Evolutionary conservation across 2,888 invertebrate species (phyloP), one percentile per base, ranked within the genome.

Genomic region (Papilio demoleus): DNA sequence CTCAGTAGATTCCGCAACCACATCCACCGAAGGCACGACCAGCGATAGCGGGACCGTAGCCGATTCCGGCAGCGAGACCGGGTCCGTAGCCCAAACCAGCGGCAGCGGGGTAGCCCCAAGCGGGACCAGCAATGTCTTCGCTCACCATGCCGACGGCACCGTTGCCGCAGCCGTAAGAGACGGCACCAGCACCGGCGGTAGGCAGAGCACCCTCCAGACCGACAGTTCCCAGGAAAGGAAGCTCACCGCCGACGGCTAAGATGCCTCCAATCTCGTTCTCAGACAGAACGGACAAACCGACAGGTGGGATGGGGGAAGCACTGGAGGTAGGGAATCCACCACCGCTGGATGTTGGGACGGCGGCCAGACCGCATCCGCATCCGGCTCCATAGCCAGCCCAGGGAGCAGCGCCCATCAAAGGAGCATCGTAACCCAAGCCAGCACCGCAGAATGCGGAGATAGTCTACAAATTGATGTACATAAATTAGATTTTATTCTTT

Each of bases 231-330:
- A 79, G 65, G 75, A 79, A 77, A 5, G 80, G 77, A 70, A 76
- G 69, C 24, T 74, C 74, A 31, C 81, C 81, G 22, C 61, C 58
- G 5, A 79, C 76, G 22, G 76, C 71, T 3, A 83, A 59, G 4
- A 70, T 65, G 0, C 83, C 84, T 31, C 76, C 79, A 40, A 80
- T 77, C 4, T 70, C 77, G 70, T 82, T 81, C 68, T 82, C 80
- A n/a, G 82, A 82, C 8, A 76, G 68, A 14, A 83, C 76, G n/a
- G 79, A 70, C 24, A 83, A 73, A n/a, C 83, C 83, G 47, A 67
- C 74, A 5, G 78, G 76, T 4, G 74, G 70, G 19, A 76, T 70
- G 1, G 75, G 78, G 60, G 73, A 81, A 17, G 75, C 72, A 60
- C 78, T 78, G 61, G 77, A 63, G 2, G 76, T 72, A 8, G 74